Conservation (phyloP, 2,113 vertebrate species). For the Nesoenas mayeri region DNA sequence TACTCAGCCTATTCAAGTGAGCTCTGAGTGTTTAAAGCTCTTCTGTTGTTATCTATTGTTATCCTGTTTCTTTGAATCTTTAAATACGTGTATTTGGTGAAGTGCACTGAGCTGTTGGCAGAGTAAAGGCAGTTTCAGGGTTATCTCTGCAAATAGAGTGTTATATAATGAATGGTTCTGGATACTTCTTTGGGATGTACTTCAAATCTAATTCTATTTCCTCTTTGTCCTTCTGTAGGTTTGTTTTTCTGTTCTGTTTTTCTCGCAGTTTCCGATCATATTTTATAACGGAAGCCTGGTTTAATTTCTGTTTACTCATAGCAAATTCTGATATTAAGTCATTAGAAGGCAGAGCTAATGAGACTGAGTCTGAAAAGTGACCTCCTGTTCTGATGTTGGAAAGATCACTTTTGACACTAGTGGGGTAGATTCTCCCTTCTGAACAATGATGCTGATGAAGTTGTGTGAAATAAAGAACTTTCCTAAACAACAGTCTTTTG, state of each 20-base stretch:
- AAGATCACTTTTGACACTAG: not conserved
- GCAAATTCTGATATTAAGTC: not conserved
- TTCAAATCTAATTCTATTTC: not conserved
- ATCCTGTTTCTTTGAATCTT: not conserved
- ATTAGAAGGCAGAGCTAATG: not conserved
- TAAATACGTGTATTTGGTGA: not conserved
- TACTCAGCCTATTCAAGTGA: not conserved
- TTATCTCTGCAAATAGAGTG: not conserved
- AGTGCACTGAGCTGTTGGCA: not conserved
- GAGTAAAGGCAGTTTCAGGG: not conserved
- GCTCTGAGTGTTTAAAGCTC: not conserved
- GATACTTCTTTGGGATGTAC: not conserved
- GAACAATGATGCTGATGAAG: not conserved
- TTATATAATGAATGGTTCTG: not conserved
- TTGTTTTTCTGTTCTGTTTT: not conserved
- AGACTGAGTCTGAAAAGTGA: not conserved
- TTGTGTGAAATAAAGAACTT: slow-evolving; percentile 35
- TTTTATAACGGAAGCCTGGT: not conserved
- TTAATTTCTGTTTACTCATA: not conserved
- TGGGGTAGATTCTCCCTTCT: not conserved
- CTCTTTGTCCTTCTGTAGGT: not conserved
- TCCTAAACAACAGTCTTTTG: slow-evolving; percentile 4
- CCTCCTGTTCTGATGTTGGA: not conserved
- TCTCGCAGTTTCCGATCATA: not conserved
- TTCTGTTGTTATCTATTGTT: not conserved